phyloP scores from a whole-genome alignment of 2,113 vertebrate genomes.

The Pycnonotus jocosus region DNA sequence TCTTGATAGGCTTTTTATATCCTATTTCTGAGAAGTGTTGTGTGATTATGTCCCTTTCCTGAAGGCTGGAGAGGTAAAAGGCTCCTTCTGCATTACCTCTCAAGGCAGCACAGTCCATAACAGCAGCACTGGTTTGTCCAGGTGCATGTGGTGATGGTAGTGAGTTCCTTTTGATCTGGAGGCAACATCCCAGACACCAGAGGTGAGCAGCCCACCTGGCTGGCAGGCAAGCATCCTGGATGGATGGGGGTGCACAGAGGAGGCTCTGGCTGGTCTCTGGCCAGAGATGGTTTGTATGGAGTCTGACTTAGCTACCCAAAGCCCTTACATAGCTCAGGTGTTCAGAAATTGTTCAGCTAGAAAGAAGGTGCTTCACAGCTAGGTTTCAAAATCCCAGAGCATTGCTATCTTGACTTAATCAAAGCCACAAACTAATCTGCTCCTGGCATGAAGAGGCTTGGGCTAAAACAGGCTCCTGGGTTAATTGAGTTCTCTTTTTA shows the following conservation, averaged over 20 bases:
- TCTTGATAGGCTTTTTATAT: background rate
- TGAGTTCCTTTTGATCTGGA: background rate
- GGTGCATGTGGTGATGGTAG: rapidly evolving
- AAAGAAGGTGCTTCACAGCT: background rate
- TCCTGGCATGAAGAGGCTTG: conserved; percentile 28
- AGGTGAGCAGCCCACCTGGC: background rate
- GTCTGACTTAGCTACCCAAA: background rate
- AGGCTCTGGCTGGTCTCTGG: background rate
- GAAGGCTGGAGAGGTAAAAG: background rate
- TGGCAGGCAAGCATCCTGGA: rapidly evolving
- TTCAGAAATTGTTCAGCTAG: background rate
- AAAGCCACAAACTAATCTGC: conserved; percentile 46
- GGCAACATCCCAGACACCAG: background rate
- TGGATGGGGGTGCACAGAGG: background rate
- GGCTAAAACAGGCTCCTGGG: background rate
- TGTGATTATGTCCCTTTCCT: background rate
- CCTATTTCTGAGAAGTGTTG: background rate
- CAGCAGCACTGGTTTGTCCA: background rate
- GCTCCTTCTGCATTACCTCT: background rate
- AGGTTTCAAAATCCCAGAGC: background rate
- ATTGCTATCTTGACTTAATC: conserved; percentile 22
- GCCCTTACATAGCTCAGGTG: background rate
- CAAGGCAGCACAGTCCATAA: background rate
- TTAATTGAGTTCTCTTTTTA: conserved; percentile 70
- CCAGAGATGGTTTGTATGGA: background rate